Percentiles rank a stretch among this genome's conserved stretches.
Conservation (phyloP, 2,113 vertebrate genomes). For the Dromiciops gliroides region DNA sequence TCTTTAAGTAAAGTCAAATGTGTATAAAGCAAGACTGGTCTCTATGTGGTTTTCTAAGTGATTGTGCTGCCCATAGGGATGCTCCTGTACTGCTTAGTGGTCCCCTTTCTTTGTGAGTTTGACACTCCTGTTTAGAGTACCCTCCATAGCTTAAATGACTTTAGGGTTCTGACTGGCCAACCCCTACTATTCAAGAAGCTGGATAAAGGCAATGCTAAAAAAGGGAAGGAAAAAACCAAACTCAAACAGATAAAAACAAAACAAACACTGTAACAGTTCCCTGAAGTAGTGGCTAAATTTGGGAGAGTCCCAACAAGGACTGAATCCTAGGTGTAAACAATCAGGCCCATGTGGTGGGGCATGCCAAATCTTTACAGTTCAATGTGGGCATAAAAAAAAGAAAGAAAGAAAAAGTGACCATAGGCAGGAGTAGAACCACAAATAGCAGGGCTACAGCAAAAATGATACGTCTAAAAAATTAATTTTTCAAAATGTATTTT, state of each 20-base stretch:
- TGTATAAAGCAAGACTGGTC: not conserved
- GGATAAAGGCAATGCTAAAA: not conserved
- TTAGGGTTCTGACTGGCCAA: no score
- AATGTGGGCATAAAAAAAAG: no score
- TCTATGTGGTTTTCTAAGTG: not conserved
- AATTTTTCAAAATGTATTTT: no score
- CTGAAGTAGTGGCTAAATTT: not conserved
- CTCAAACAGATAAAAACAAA: not conserved
- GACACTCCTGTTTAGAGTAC: not conserved
- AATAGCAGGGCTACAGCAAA: not conserved
- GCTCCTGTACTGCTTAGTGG: no score
- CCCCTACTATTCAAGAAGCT: not conserved
- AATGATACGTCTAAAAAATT: no score
- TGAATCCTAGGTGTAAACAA: not conserved
- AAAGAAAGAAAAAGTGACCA: no score
- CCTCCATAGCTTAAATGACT: not conserved
- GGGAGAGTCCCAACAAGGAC: not conserved
- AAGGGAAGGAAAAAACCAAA: not conserved
- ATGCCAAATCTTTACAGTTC: not conserved
- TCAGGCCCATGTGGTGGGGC: not conserved
- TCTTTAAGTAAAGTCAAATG: not conserved
- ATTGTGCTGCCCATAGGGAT: not conserved
- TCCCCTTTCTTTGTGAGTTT: not conserved
- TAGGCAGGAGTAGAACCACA: not conserved
- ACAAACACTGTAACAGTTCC: not conserved